Percentiles rank a stretch among this genome's conserved stretches.
Conservation (phyloP, 2,113 vertebrate species). For the Acanthochromis polyacanthus region DNA sequence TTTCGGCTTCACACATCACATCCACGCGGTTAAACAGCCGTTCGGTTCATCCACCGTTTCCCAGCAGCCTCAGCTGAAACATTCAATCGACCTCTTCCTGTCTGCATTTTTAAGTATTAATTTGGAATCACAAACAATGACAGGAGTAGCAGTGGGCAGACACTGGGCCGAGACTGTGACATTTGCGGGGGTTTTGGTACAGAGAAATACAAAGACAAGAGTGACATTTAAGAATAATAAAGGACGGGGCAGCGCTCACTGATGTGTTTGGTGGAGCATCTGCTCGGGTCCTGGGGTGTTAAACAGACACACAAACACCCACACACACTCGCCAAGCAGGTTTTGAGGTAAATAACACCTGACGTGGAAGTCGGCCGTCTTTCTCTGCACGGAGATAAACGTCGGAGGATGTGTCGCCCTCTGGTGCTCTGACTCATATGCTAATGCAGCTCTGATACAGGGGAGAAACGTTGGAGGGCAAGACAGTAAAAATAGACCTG, state of each 20-base stretch:
- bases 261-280: conserved; percentile 57
- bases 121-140: conserved; percentile 18
- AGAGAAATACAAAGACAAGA: conserved; percentile 20
- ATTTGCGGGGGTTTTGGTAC: conserved; percentile 27
- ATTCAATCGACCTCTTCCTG: neutral
- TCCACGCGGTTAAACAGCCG: neutral
- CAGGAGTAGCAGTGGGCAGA: neutral
- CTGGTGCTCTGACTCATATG: conserved; percentile 55
- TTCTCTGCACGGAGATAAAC: conserved; percentile 23
- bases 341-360: conserved; percentile 46
- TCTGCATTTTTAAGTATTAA: conserved; percentile 26
- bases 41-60: neutral
- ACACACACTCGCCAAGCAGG: conserved; percentile 2
- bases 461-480: conserved; percentile 5
- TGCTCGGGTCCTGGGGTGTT: conserved; percentile 45
- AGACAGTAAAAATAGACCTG: conserved; percentile 41
- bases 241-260: conserved; percentile 23
- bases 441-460: conserved; percentile 9
- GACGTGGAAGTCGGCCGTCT: conserved; percentile 20
- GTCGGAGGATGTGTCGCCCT: conserved; percentile 24
- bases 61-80: conserved; percentile 5
- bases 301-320: neutral
- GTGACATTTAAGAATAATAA: conserved; percentile 67
- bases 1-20: neutral
- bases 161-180: conserved; percentile 20